Conservation (phyloP, 2,113 vertebrate species). For the Nestor notabilis region DNA sequence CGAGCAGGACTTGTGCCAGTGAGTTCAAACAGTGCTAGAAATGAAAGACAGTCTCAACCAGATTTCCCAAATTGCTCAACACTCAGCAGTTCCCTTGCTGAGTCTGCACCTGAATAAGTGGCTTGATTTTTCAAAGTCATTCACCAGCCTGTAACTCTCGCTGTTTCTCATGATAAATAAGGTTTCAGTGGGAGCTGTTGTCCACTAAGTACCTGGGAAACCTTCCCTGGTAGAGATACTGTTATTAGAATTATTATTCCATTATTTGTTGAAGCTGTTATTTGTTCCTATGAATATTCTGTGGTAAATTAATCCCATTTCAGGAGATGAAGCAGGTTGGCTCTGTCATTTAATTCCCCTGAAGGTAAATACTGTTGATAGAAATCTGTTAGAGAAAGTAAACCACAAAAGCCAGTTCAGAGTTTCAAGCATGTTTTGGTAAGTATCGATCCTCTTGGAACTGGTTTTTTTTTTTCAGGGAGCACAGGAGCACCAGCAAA, state of each 20-base stretch:
- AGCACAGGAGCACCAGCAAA: not conserved
- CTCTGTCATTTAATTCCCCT: not conserved
- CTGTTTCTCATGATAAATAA: conserved; percentile 41
- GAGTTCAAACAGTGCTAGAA: conserved; percentile 33
- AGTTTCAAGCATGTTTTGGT: not conserved
- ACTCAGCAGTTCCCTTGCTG: conserved; percentile 50
- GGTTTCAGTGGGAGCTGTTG: conserved; percentile 26
- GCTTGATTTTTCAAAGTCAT: conserved; percentile 31
- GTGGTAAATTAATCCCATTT: conserved; percentile 40
- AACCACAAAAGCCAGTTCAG: not conserved
- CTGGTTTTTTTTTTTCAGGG: no score
- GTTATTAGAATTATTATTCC: conserved; percentile 48
- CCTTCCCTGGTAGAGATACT: not conserved
- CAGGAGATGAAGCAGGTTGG: not conserved
- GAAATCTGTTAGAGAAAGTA: conserved; percentile 31
- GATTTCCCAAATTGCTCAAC: conserved; percentile 37
- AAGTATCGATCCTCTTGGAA: not conserved
- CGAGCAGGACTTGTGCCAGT: not conserved
- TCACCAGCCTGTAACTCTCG: not conserved
- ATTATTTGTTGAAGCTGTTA: conserved; percentile 51
- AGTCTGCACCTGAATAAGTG: conserved; percentile 54
- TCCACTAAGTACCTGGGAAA: conserved; percentile 46
- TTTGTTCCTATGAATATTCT: conserved; percentile 57
- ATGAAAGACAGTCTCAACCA: conserved; percentile 15
- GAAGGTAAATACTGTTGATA: conserved; percentile 43